Evolutionary conservation across 2,888 invertebrate species (phyloP).

Genomic region (Urechis unicinctus): DNA sequence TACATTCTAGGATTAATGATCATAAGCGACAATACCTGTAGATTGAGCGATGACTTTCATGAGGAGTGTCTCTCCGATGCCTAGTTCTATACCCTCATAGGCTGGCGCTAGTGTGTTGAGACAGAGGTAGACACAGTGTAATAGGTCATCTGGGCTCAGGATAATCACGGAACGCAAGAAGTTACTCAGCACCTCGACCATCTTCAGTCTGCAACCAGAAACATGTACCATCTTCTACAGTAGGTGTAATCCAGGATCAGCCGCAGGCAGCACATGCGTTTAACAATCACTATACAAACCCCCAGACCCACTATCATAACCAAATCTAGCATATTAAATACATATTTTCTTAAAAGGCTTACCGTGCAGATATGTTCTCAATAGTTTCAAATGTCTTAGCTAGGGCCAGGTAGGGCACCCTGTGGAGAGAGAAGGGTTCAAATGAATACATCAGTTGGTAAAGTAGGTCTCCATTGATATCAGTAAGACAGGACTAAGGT

Average conservation of each 20-base stretch:
- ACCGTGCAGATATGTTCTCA: constrained; percentile 59
- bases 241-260: neutral
- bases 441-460: no score
- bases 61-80: constrained; percentile 83
- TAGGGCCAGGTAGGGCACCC: constrained; percentile 87
- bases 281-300: neutral
- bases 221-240: neutral
- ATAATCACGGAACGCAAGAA: constrained; percentile 85
- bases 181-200: constrained; percentile 84
- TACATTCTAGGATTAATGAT: no score
- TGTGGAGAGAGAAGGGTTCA: constrained; percentile 48
- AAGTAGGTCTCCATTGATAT: no score
- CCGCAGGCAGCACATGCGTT: neutral
- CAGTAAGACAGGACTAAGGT: no score
- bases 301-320: no score
- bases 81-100: constrained; percentile 86
- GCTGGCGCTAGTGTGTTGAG: constrained; percentile 94
- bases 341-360: constrained; percentile 2
- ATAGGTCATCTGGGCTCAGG: constrained; percentile 79
- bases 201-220: constrained; percentile 70
- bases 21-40: constrained; percentile 44
- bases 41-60: constrained; percentile 81
- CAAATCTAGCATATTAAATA: neutral
- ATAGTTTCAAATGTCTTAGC: constrained; percentile 84
- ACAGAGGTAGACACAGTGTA: constrained; percentile 86